Evolutionary conservation across 2,113 vertebrate species (phyloP), one percentile per base, ranked within the genome.

Genomic region (Sprattus sprattus): DNA sequence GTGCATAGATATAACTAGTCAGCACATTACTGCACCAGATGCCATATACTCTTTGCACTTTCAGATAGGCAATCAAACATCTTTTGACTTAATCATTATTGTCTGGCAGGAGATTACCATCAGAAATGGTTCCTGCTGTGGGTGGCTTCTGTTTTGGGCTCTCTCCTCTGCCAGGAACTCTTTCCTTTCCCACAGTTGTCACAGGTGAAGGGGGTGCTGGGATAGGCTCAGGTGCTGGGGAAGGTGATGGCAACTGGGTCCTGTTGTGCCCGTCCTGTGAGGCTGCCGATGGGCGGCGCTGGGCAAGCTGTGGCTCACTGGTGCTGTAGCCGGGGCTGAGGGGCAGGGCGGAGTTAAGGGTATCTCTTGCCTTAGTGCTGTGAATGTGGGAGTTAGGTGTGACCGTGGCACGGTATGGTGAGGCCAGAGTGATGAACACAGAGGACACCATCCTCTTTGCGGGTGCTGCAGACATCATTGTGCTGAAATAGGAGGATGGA

Each of bases 381-480:
- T 91, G 90, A 18, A 91, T 90, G 78, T 90, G 88, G 86, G 92
- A 0, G n/a, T 93, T 89, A 90, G 93, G 93, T 2, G 94, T 93
- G 85, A 93, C 86, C 0, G 94, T 95, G 85, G 94, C 93, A 67
- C 87, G 90, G 82, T 92, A 92, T 0, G 97, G 97, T 16, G 97
- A 92, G 0, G 94, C 88, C 80, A 99, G 93, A 13, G 96, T 97
- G 93, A 99, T 99, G 90, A 97, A 98, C 85, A 99, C 87, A 0
- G 97, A 98, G 0, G 97, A 99, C 60, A 97, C 95, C 0, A 98
- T 93, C 88, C 96, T 96, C 90, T 97, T 98, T 89, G 95, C 95
- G 0, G 91, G 89, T 60, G 90, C 89, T n/a, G 93, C 92, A 6
- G 95, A 92, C 45, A 94, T 92, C 95, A 95, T 96, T 54, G 47